Percentiles rank a stretch among this genome's conserved stretches.
phyloP scores from a whole-genome alignment of 2,888 invertebrate species.

The Pyrochroa serraticornis region DNA sequence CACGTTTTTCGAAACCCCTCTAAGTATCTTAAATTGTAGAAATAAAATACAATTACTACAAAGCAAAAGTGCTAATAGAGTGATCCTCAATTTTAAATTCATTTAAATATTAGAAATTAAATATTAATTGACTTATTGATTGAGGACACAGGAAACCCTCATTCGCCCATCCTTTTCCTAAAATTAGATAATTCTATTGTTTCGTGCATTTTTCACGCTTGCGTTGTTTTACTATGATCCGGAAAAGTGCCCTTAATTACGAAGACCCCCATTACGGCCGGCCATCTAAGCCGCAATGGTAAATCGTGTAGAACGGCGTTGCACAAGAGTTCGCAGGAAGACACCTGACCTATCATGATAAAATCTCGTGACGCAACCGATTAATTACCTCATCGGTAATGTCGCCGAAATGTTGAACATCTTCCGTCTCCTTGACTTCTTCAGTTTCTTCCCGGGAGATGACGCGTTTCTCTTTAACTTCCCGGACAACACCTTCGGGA shows the following conservation, averaged over 20 bases:
- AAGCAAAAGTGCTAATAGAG: no score
- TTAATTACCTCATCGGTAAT: slow-evolving; percentile 83
- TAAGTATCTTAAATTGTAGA: no score
- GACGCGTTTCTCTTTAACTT: slow-evolving; percentile 79
- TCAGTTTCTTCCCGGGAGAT: slow-evolving; percentile 84
- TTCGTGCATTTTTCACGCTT: no score
- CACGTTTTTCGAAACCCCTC: no score
- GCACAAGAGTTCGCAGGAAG: slow-evolving; percentile 27
- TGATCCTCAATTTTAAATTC: no score
- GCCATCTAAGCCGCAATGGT: slow-evolving; percentile 4
- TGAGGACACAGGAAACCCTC: no score
- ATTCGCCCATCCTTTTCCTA: no score
- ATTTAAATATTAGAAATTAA: no score
- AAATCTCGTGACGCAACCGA: slow-evolving; percentile 16
- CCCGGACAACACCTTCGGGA: slow-evolving; percentile 78
- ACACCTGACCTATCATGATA: slow-evolving; percentile 49
- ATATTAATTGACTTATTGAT: no score
- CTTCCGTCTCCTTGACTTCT: slow-evolving; percentile 82
- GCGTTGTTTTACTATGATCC: no score
- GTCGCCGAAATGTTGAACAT: slow-evolving; percentile 81
- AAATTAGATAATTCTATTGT: no score
- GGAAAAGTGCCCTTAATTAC: not conserved
- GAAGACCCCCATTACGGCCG: not conserved
- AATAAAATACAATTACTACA: no score
- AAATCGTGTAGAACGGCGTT: not conserved